These are phyloP conservation scores for Datnioides undecimradiatus DNA, from an alignment of 2,113 vertebrate species.

Conservation along the genomic window DNA sequence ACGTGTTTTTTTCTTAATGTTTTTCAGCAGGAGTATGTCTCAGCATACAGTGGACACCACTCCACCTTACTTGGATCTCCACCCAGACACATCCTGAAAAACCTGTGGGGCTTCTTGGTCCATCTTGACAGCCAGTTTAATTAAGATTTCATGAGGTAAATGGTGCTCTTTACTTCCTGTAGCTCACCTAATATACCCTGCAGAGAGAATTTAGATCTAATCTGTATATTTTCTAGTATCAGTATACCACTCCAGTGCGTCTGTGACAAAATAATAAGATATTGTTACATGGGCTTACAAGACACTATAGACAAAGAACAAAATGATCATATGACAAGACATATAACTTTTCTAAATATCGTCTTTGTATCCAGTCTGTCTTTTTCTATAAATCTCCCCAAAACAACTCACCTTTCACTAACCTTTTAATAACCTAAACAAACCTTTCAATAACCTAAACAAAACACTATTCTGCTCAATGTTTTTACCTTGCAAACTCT, in stretches of 20 bases:
- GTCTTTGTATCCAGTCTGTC: neutral
- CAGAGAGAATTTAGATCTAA: neutral
- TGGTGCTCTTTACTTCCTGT: conserved; percentile 26
- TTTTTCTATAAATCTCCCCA: neutral
- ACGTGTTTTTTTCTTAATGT: neutral
- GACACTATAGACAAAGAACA: neutral
- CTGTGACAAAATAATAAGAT: neutral
- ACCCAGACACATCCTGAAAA: conserved; percentile 12
- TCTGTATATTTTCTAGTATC: neutral
- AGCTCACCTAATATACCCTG: neutral
- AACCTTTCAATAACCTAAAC: neutral
- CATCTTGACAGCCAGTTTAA: neutral
- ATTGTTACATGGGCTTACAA: neutral
- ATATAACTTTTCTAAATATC: neutral
- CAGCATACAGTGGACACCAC: neutral
- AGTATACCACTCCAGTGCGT: neutral
- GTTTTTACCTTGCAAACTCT: neutral
- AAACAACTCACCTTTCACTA: too few relatives aligned
- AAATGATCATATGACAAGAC: neutral
- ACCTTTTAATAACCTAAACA: neutral
- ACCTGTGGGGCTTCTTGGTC: neutral
- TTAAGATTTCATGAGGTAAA: conserved; percentile 55
- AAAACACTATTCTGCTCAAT: neutral
- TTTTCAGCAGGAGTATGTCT: conserved; percentile 28
- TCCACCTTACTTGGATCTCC: neutral